Evolutionary conservation across 2,888 invertebrate species (phyloP), one percentile per base, ranked within the genome.

Genomic region (Eretmocerus hayati): DNA sequence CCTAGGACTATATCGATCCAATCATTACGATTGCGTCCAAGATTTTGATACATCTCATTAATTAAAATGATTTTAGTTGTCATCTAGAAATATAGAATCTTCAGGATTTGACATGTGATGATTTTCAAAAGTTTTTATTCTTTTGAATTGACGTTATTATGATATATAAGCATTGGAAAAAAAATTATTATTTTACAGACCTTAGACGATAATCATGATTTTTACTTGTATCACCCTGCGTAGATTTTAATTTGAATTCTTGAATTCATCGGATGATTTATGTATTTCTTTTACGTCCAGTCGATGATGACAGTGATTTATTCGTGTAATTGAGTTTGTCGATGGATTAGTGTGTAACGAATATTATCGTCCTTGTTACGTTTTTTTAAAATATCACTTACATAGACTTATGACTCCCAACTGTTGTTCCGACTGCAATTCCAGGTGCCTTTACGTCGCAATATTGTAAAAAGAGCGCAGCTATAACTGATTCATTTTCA

Each of bases 401-500:
- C 50, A 48, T 50, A 48, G 39, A 39, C 38, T 49, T 13, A 26
- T n/a, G n/a, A 26, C 6, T 52, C 48, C 37, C 42, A 48, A 50
- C 42, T 22, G 39, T 41, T 49, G 36, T 46, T 38, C 44, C 47
- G 37, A 47, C 41, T 26, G 36, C 36, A 45, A 42, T 45, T 48
- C 35, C 36, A 42, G 50, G 48, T 50, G 47, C 53, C 42, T 53
- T 16, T 45, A 26, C 41, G 30, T 16, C 40, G 43, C 42, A 20
- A 46, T 39, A 50, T 49, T 57, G 55, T 46, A 50, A 50, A 56
- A 51, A 55, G 59, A 59, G 60, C 63, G 59, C 60, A 62, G 8
- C 8, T 64, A 64, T 66, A 64, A 62, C 62, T 64, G 61, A 65
- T 64, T 69, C 63, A 66, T 68, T 46, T 32, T 42, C 21, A 31